Evolutionary conservation across 2,888 invertebrate genomes (phyloP), one percentile per base, ranked within the genome.

Genomic region (Arrhopalites spinosus): DNA sequence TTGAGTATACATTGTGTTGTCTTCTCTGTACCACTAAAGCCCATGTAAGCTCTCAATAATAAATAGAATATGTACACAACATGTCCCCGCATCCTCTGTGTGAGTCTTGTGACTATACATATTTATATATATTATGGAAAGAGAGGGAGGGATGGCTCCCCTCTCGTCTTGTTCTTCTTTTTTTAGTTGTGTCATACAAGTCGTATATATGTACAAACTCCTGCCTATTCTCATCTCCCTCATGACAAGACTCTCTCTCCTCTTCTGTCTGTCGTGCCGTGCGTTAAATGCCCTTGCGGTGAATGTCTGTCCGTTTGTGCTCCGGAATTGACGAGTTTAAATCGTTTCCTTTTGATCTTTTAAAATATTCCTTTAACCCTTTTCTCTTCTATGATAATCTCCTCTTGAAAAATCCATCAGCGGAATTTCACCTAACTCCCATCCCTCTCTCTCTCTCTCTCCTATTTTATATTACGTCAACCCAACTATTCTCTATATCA

Each of bases 321-420:
- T 72, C 72, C 72, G 63, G 72, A 72, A 72, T 72, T 72, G 72
- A 72, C 72, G 72, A 72, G 61, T 72, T 69, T 72, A 72, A 72
- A 72, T 47, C 72, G 72, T 72, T 72, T 72, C 72, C 72, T 72
- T 72, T 72, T 72, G 72, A 72, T 72, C 72, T 72, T 72, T 72
- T 72, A 63, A 72, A 72, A 72, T 68, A 68, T 68, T 68, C 68
- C 68, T 68, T 68, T 68, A 68, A 68, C 68, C 68, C 50, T 50
- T 27, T 50, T 50, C 68, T 25, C 68, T 50, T 23, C 50, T 27
- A n/a, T 20, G 20, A 17, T 47, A 13, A 23, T 27, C 29, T 53
- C 20, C 53, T 59, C 59, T 59, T 20, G 59, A 27, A 59, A 23
- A 59, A 59, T 59, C 25, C 59, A 59, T 59, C 59, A 59, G 25